phyloP scores from a whole-genome alignment of 53 echinoderm and acorn worm genomes.

The Crossaster papposus region DNA sequence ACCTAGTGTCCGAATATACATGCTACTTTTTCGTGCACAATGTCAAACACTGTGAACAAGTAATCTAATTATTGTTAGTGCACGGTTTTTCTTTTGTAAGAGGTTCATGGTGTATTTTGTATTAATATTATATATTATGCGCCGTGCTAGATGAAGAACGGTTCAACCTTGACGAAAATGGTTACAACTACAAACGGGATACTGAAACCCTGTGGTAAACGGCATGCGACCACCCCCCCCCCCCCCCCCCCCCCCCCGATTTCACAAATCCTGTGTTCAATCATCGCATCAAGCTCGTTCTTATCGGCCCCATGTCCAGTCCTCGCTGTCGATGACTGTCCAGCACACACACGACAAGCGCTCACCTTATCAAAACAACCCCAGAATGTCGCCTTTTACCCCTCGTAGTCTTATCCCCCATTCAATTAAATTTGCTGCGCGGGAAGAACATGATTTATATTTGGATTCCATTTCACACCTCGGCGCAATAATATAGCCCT shows the following conservation, averaged over 20 bases:
- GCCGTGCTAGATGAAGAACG: too few relatives aligned
- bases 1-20: too few relatives aligned
- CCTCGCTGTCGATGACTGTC: neutral
- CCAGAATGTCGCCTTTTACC: neutral
- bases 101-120: too few relatives aligned
- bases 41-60: too few relatives aligned
- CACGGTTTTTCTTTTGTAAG: too few relatives aligned
- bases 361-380: slow-evolving; percentile 16
- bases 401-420: slow-evolving; percentile 24
- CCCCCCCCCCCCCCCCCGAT: neutral
- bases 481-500: slow-evolving; percentile 49
- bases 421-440: slow-evolving; percentile 41
- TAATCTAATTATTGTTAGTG: too few relatives aligned
- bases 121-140: too few relatives aligned
- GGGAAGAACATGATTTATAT: slow-evolving; percentile 49
- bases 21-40: too few relatives aligned
- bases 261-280: slow-evolving; percentile 3
- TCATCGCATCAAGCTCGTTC: slow-evolving; percentile 16
- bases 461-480: slow-evolving; percentile 51
- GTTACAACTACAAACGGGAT: too few relatives aligned
- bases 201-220: too few relatives aligned
- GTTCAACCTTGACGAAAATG: too few relatives aligned
- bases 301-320: slow-evolving; percentile 5
- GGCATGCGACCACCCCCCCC: too few relatives aligned
- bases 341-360: neutral